Conservation (phyloP, 2,888 invertebrate species). For the Eupithecia dodoneata region DNA sequence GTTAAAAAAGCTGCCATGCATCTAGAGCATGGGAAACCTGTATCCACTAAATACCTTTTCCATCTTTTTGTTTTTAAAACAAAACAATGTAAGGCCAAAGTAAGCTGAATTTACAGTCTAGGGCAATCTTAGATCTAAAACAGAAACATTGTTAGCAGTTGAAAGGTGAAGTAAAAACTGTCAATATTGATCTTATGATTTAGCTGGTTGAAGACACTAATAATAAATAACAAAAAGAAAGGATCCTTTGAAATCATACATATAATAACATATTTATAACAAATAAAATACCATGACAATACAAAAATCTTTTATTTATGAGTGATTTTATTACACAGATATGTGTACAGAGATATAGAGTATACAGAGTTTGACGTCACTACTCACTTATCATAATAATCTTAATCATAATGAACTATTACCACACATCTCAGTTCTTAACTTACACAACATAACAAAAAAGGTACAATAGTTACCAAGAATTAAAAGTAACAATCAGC, state of each 20-base stretch:
- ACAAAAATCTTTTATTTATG: neutral
- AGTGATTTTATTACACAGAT: neutral
- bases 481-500: neutral
- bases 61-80: neutral
- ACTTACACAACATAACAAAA: neutral
- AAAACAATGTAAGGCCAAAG: neutral
- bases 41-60: no score
- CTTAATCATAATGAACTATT: neutral
- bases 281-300: neutral
- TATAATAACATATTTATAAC: neutral
- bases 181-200: neutral
- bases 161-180: neutral
- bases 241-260: neutral
- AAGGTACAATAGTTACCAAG: neutral
- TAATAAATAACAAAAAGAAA: neutral
- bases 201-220: neutral
- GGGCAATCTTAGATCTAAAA: no score
- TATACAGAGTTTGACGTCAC: neutral
- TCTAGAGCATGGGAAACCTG: no score
- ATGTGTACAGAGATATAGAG: neutral
- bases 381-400: neutral
- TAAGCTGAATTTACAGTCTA: neutral
- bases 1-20: no score
- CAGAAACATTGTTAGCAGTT: no score
- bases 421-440: neutral